phyloP scores from a whole-genome alignment of 1,140 invertebrate species.

The Conus ventricosus region DNA sequence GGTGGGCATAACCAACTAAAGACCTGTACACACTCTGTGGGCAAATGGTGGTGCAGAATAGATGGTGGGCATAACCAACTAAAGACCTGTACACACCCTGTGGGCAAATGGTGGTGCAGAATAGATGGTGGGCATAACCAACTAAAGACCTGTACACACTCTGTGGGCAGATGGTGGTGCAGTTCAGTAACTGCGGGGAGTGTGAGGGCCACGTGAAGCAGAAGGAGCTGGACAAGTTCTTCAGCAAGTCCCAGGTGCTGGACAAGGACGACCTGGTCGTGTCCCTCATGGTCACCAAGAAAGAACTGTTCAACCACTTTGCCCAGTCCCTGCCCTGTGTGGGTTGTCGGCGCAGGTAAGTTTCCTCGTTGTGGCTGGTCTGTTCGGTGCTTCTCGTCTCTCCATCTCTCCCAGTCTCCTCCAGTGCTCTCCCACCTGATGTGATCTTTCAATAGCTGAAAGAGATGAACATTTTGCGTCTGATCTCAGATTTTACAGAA shows the following conservation, averaged over 20 bases:
- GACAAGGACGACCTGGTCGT: conserved; percentile 85
- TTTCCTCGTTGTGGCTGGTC: neutral
- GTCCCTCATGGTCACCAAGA: conserved; percentile 88
- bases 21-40: conserved; percentile 55
- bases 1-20: neutral
- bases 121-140: neutral
- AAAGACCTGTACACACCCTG: neutral
- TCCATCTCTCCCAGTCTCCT: too few relatives aligned
- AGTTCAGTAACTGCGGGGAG: conserved; percentile 88
- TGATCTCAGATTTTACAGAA: too few relatives aligned
- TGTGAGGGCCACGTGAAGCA: conserved; percentile 79
- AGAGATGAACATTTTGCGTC: too few relatives aligned
- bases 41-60: conserved; percentile 83
- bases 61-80: neutral
- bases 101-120: conserved; percentile 83
- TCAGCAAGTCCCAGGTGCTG: conserved; percentile 86
- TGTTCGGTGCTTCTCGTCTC: too few relatives aligned
- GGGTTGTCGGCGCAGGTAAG: conserved; percentile 90
- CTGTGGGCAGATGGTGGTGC: conserved; percentile 89
- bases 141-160: neutral
- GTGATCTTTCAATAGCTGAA: too few relatives aligned
- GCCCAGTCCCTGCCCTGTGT: conserved; percentile 93
- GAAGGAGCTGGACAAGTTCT: conserved; percentile 88
- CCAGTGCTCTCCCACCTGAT: too few relatives aligned
- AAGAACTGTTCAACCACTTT: conserved; percentile 87